phyloP scores from a whole-genome alignment of 1,140 invertebrate species.

The Nylanderia fulva region DNA sequence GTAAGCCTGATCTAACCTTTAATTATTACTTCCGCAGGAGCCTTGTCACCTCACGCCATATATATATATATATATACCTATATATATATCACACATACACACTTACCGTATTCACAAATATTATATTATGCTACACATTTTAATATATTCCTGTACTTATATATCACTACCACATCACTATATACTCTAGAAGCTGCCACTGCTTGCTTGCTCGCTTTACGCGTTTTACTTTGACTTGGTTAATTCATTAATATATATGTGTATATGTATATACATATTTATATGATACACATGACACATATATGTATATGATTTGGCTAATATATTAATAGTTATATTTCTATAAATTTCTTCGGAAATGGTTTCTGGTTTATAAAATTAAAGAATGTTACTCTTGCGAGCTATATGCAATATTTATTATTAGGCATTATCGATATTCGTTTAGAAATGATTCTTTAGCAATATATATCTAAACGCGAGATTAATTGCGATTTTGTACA shows the following conservation, averaged over 20 bases:
- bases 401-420: background rate
- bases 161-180: conserved; percentile 66
- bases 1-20: conserved; percentile 88
- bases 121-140: conserved; percentile 70
- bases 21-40: conserved; percentile 84
- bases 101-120: conserved; percentile 54
- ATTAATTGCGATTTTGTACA: background rate
- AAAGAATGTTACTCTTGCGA: background rate
- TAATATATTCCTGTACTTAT: conserved; percentile 70
- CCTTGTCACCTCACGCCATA: conserved; percentile 77
- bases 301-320: background rate
- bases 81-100: conserved; percentile 43
- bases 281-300: too few species aligned
- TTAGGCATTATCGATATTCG: background rate
- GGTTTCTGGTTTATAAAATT: conserved; percentile 1
- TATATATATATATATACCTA: conserved; percentile 58
- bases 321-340: conserved; percentile 1
- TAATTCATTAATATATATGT: conserved; percentile 29
- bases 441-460: background rate
- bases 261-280: too few species aligned
- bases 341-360: background rate
- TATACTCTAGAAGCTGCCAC: conserved; percentile 75
- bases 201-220: conserved; percentile 83
- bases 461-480: background rate
- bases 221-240: conserved; percentile 61